Percentiles rank a stretch among this genome's conserved stretches.
These are phyloP conservation scores for Mycogona germanica DNA, from an alignment of 2,888 invertebrate species.

Conservation along the genomic window DNA sequence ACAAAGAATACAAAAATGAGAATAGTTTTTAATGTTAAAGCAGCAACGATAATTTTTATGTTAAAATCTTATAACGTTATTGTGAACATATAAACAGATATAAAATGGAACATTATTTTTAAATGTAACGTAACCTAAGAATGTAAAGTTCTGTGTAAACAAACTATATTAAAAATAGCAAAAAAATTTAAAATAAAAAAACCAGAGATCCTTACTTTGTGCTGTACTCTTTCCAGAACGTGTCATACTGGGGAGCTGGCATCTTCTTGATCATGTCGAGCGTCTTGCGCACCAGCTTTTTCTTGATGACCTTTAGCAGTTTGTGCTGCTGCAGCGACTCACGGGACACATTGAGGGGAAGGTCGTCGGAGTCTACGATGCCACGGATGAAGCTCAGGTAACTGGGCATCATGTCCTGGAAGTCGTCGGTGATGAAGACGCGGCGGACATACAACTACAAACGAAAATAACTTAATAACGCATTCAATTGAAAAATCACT, in stretches of 20 bases:
- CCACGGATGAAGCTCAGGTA: slow-evolving; percentile 92
- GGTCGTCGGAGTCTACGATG: slow-evolving; percentile 96
- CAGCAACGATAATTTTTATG: no score
- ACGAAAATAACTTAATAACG: slow-evolving; percentile 12
- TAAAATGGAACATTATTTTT: no score
- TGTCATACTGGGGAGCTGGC: slow-evolving; percentile 70
- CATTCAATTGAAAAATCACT: background rate
- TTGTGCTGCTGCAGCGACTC: slow-evolving; percentile 99
- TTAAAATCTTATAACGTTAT: no score
- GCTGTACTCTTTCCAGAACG: slow-evolving; percentile 98
- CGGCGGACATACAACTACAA: slow-evolving; percentile 77
- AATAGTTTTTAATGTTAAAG: no score
- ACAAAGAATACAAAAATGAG: no score
- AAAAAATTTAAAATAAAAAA: slow-evolving; percentile 5
- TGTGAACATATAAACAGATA: no score
- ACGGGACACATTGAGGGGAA: slow-evolving; percentile 94
- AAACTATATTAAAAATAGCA: no score
- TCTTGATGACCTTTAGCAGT: slow-evolving; percentile 96
- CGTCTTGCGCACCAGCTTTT: slow-evolving; percentile 94
- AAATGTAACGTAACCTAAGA: background rate
- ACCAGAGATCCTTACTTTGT: slow-evolving; percentile 55
- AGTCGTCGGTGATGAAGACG: slow-evolving; percentile 99
- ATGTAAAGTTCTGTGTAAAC: background rate
- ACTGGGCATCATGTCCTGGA: slow-evolving; percentile 98
- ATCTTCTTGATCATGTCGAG: slow-evolving; percentile 98